A percentile compares a stretch with the other conserved stretches of the same genome.
phyloP scores from a whole-genome alignment of 2,113 vertebrate species.

The Bubo bubo region DNA sequence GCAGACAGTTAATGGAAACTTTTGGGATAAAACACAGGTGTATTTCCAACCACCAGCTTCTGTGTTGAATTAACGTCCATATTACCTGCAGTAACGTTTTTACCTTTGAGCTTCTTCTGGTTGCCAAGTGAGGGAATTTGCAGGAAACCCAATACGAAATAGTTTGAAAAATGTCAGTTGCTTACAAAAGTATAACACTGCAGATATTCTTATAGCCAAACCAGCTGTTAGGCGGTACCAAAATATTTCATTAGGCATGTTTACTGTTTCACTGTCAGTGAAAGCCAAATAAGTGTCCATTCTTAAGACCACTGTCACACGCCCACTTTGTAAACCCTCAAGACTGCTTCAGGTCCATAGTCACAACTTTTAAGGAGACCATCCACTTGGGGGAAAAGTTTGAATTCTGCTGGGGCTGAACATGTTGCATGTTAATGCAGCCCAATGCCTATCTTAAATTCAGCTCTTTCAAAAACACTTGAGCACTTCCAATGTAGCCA shows the following conservation, averaged over 20 bases:
- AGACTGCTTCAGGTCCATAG: not conserved
- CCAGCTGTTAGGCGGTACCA: not conserved
- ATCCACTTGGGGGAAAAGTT: not conserved
- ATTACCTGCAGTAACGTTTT: not conserved
- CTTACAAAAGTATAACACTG: not conserved
- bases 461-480: not conserved
- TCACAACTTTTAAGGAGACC: not conserved
- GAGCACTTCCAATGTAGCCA: not conserved
- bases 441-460: not conserved
- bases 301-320: not conserved
- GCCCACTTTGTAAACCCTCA: not conserved
- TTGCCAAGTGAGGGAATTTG: not conserved
- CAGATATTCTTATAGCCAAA: not conserved
- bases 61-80: not conserved
- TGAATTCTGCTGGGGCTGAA: not conserved
- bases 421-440: not conserved
- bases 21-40: not conserved
- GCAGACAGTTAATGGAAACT: not conserved
- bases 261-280: not conserved
- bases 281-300: not conserved
- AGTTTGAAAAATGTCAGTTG: not conserved
- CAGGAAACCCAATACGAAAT: not conserved
- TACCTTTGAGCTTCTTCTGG: not conserved
- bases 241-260: not conserved
- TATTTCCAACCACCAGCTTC: not conserved